Conservation (phyloP, 2,888 invertebrate species). For the Heliconius charithonia region DNA sequence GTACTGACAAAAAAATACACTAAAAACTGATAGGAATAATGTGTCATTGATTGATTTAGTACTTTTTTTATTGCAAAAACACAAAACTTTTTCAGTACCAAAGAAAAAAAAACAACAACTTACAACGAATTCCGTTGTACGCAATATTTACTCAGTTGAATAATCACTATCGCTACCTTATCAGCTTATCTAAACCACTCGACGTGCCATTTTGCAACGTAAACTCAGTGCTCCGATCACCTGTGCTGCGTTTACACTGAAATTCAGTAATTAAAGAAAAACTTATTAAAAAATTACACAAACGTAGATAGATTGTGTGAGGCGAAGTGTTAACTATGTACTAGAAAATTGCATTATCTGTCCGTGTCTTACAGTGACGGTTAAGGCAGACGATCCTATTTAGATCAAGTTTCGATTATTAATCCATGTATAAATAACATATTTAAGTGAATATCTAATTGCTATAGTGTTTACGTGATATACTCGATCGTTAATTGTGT, state of each 20-base stretch:
- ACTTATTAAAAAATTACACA: conserved; percentile 42
- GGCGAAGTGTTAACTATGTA: conserved; percentile 47
- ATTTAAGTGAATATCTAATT: background rate
- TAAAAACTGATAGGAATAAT: background rate
- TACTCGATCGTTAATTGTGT: background rate
- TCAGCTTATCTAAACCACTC: conserved; percentile 78
- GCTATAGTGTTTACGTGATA: background rate
- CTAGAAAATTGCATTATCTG: conserved; percentile 50
- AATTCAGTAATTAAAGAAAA: conserved; percentile 38
- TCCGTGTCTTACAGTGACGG: conserved; percentile 43
- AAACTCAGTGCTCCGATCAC: conserved; percentile 65
- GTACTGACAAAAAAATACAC: background rate
- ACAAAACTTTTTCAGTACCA: conserved; percentile 1
- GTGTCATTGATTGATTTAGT: conserved; percentile 5
- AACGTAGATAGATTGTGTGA: conserved; percentile 46
- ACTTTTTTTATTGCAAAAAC: background rate
- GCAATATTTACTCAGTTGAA: conserved; percentile 63
- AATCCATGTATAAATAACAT: background rate
- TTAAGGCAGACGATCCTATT: conserved; percentile 44
- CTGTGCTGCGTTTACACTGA: conserved; percentile 61
- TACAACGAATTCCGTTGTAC: conserved; percentile 55
- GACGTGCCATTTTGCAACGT: conserved; percentile 73
- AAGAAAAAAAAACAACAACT: conserved; percentile 37
- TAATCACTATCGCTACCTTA: conserved; percentile 75
- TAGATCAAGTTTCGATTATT: conserved; percentile 32